Evolutionary conservation across 2,113 vertebrate genomes (phyloP), one percentile per base, ranked within the genome.

Genomic region (Tragelaphus buxtoni): DNA sequence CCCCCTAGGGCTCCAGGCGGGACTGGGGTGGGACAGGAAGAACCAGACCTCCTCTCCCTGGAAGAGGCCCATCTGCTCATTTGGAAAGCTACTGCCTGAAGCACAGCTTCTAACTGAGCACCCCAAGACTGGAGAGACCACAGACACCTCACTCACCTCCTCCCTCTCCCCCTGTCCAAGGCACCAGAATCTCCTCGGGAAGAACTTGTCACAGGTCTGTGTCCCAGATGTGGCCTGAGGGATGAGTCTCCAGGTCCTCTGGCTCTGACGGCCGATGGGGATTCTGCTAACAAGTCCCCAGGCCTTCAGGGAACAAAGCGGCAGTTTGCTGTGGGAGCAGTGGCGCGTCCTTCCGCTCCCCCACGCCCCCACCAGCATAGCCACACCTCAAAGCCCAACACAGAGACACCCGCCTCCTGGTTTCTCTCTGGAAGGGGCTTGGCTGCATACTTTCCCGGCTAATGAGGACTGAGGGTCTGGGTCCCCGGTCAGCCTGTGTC

Each of bases 271-370:
- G 45, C 28, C 45, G 32, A 6, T 6, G 16, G 28, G 45, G 76
- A 18, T 20, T 11, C 45, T 0, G 2, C 18, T 6, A 17, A 32
- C 8, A 1, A 79, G 42, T 20, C 76, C 16, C 16, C 9, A 49
- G 76, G 76, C 45, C 28, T 49, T 47, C 0, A 2, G 45, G 45
- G 9, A 32, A 11, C 28, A 32, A 32, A 79, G 45, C 47, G 49
- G 28, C 28, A 18, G 76, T 16, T 49, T 49, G 28, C 45, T 47
- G 28, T 32, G 45, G 45, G 26, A 47, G 45, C 74, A 49, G 45
- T 0, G 1, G 28, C 8, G 0, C 0, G 24, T 30, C 74, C 45
- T 14, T 17, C 42, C 42, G 10, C n/a, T 18, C 13, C 26, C 24
- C 11, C 6, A 1, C 7, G 42, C 13, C 35, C 26, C 14, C 7